phyloP scores from a whole-genome alignment of 2,797 vertebrate species.

The Chelonia mydas region DNA sequence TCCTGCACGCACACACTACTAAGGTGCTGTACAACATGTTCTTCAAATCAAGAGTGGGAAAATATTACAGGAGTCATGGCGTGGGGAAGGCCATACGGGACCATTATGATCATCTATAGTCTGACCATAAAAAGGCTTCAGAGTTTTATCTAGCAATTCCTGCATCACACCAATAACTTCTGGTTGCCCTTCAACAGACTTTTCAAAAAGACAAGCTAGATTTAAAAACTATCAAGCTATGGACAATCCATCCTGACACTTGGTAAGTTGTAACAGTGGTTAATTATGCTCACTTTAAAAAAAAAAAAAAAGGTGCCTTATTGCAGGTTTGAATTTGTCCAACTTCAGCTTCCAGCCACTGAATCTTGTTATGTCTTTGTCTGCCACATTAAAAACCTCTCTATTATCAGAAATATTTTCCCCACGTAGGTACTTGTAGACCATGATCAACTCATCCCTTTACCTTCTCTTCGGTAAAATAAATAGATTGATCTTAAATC shows the following conservation, averaged over 20 bases:
- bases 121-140: background rate
- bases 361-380: background rate
- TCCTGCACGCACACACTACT: background rate
- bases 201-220: background rate
- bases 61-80: background rate
- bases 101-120: background rate
- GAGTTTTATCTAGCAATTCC: background rate
- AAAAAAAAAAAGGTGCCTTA: background rate
- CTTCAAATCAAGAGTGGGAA: background rate
- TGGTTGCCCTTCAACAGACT: no score
- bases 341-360: background rate
- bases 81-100: background rate
- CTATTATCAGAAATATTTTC: background rate
- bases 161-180: background rate
- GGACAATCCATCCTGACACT: background rate
- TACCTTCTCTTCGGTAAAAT: background rate
- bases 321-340: background rate
- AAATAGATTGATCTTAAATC: background rate
- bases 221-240: background rate
- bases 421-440: background rate
- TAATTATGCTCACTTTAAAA: background rate
- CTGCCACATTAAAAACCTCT: background rate
- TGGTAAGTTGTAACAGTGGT: background rate
- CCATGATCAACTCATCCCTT: background rate
- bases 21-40: background rate